Evolutionary conservation across 2,113 vertebrate genomes (phyloP).

Genomic region (Rhea pennata): DNA sequence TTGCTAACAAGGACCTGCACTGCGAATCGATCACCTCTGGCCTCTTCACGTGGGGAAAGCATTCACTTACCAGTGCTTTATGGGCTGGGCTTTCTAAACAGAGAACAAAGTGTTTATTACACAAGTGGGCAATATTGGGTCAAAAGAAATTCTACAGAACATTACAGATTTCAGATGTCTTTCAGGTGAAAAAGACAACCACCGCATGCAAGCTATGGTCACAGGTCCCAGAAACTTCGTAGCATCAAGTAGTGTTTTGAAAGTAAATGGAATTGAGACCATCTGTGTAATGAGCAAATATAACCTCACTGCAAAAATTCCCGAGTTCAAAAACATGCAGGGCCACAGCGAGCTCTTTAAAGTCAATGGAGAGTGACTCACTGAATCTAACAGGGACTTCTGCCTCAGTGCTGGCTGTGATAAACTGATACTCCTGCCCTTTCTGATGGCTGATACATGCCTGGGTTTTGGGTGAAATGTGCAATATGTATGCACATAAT

Average conservation of each 20-base stretch:
- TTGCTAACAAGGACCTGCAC: neutral
- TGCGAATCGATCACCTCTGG: fast-evolving
- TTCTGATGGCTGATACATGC: neutral
- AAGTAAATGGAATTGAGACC: neutral
- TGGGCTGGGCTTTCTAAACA: neutral
- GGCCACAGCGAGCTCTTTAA: neutral
- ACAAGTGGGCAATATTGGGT: neutral
- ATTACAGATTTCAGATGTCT: neutral
- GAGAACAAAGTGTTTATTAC: neutral
- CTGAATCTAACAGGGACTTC: neutral
- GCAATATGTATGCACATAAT: slow-evolving; percentile 26
- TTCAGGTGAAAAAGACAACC: neutral
- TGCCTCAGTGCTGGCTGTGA: neutral
- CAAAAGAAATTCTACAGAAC: neutral
- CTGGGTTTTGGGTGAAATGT: neutral
- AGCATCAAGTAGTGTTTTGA: neutral
- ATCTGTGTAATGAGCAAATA: neutral
- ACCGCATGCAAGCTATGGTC: neutral
- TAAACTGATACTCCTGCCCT: neutral
- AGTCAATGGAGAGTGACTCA: neutral
- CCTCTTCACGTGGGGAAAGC: neutral
- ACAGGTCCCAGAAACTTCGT: neutral
- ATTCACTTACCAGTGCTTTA: neutral
- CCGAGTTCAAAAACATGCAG: neutral
- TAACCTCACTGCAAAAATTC: neutral